Conservation (phyloP, 2,888 invertebrate genomes). For the Pristionchus maxplancki region DNA sequence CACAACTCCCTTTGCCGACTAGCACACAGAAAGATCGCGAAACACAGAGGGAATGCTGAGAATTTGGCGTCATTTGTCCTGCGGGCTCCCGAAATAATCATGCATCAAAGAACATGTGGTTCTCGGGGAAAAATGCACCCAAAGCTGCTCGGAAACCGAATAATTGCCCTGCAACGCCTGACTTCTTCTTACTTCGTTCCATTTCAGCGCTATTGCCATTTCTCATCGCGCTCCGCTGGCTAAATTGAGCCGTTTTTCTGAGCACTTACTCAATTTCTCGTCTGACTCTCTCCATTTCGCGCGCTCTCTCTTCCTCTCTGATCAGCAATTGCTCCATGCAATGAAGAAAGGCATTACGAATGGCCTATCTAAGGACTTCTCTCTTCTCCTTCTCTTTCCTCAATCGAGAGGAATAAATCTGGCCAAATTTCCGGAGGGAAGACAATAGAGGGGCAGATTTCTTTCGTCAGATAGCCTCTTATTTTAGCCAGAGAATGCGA, state of each 20-base stretch:
- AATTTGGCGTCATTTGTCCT: background rate
- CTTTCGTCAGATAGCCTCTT: background rate
- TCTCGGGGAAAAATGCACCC: too few relatives aligned
- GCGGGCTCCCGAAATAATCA: background rate
- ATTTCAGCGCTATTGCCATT: too few relatives aligned
- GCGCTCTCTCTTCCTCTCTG: background rate
- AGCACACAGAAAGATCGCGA: background rate
- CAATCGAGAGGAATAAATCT: background rate
- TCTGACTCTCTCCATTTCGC: too few relatives aligned
- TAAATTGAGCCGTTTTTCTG: background rate
- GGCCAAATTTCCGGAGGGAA: background rate
- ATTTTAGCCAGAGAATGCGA: background rate
- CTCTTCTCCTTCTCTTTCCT: background rate
- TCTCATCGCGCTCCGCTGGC: background rate
- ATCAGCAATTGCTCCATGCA: background rate
- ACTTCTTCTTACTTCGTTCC: background rate
- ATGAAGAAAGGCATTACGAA: too few relatives aligned
- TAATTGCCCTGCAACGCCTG: background rate
- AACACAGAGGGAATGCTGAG: background rate
- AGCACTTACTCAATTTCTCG: background rate
- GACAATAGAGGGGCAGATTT: conserved; percentile 31
- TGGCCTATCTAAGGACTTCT: conserved; percentile 15
- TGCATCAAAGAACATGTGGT: background rate
- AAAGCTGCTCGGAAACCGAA: too few relatives aligned
- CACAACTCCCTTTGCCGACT: background rate